phyloP scores from a whole-genome alignment of 2,797 vertebrate genomes.

The Dipus sagitta region DNA sequence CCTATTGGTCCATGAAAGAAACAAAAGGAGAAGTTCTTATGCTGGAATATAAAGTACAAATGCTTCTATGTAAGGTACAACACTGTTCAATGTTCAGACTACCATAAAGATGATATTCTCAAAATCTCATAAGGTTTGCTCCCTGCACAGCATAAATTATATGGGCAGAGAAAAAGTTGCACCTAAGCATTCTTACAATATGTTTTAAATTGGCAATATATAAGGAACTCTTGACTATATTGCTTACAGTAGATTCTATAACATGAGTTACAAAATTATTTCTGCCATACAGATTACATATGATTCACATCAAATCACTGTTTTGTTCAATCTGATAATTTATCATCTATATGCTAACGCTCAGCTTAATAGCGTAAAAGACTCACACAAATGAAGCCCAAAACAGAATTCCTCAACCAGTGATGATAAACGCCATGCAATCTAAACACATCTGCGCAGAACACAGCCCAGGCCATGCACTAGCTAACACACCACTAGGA shows the following conservation, averaged over 20 bases:
- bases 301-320: slow-evolving; percentile 59
- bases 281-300: slow-evolving; percentile 71
- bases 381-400: slow-evolving; percentile 49
- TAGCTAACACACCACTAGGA: slow-evolving; percentile 88
- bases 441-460: slow-evolving; percentile 86
- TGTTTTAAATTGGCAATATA: slow-evolving; percentile 53
- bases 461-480: slow-evolving; percentile 90
- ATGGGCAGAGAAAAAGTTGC: slow-evolving; percentile 72
- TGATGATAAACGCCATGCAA: slow-evolving; percentile 87
- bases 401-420: slow-evolving; percentile 78
- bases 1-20: not conserved
- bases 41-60: not conserved
- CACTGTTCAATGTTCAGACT: slow-evolving; percentile 56
- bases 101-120: slow-evolving; percentile 53
- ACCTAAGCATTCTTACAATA: slow-evolving; percentile 61
- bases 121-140: slow-evolving; percentile 56
- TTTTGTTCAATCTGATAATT: slow-evolving; percentile 75
- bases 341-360: slow-evolving; percentile 84
- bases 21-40: not conserved
- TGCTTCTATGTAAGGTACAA: not conserved
- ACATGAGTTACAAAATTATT: slow-evolving; percentile 64
- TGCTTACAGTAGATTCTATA: slow-evolving; percentile 68
- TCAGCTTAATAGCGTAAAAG: slow-evolving; percentile 84
- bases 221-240: slow-evolving; percentile 29
- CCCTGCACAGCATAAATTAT: slow-evolving; percentile 56